A percentile compares a stretch with the other conserved stretches of the same genome.
These are phyloP conservation scores for Leptopilina myrica DNA, from an alignment of 2,888 invertebrate species.

Conservation along the genomic window DNA sequence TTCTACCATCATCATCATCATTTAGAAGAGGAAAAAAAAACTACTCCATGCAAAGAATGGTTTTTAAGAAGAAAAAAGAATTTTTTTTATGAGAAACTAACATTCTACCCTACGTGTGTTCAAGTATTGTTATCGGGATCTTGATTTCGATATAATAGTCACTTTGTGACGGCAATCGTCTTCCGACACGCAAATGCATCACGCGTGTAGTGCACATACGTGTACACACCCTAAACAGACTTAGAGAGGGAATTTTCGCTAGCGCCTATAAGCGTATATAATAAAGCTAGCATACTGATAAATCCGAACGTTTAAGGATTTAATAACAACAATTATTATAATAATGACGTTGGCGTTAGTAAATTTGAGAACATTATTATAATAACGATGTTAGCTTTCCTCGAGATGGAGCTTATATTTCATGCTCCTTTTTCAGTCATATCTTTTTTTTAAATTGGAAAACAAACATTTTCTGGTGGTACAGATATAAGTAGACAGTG, in stretches of 20 bases:
- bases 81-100: conserved; percentile 48
- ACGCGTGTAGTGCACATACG: conserved; percentile 40
- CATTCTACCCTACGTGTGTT: conserved; percentile 66
- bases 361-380: conserved; percentile 8
- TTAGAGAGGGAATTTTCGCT: conserved; percentile 44
- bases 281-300: conserved; percentile 56
- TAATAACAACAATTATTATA: conserved; percentile 57
- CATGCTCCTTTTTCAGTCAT: neutral
- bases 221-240: conserved; percentile 43
- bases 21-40: neutral
- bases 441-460: too few species aligned
- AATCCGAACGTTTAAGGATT: conserved; percentile 56
- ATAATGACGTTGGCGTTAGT: conserved; percentile 49
- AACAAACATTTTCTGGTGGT: too few species aligned
- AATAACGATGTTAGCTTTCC: conserved; percentile 27
- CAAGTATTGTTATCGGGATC: conserved; percentile 70
- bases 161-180: conserved; percentile 73
- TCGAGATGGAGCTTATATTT: neutral
- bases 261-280: conserved; percentile 48
- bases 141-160: conserved; percentile 73
- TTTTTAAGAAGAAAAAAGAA: neutral
- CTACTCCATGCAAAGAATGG: neutral
- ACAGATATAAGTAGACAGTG: too few species aligned
- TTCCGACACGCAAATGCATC: conserved; percentile 70
- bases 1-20: too few species aligned